Base-by-base conservation (phyloP, 2,113 vertebrate genomes). In the Tyrannus savana region DNA sequence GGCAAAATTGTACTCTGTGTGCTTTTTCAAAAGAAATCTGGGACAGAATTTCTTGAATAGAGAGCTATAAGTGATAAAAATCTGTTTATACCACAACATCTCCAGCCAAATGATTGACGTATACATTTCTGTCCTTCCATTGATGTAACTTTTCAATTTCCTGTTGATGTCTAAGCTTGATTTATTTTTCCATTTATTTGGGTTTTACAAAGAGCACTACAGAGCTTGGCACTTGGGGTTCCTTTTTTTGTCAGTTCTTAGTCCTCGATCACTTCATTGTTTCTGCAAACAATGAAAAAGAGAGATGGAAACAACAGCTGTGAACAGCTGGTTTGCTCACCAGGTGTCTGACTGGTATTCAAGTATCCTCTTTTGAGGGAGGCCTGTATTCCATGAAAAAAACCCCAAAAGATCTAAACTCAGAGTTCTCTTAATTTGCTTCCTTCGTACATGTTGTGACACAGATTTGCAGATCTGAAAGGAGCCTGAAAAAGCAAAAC, bases 171-270 rank as follows among this genome's bases (percentile, higher is more conserved):
- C 94, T 94, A 91, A 91, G 77, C 81, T 95, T 97, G 95, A 95
- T 97, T 97, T 97, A 95, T 97, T 97, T 96, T 95, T 95, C 95
- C 97, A 97, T 96, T 97, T 95, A 97, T 97, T 96, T 97, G 94
- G 60, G 91, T 96, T 95, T 96, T 77, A 97, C 83, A 96, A 92
- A 95, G 74, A 92, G 66, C 89, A 86, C 91, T 96, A 75, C 89
- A 95, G 88, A 96, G 95, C 90, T 97, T 95, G 97, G 86, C 94
- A 86, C 78, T 92, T 92, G 80, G 75, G 84, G 39, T 83, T 93
- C 81, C 83, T 52, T 79, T 74, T 95, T 96, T 84, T 94, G 69
- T 81, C 84, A 72, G 77, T 95, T 94, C 87, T 94, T 92, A 69
- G 95, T 91, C 49, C 91, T 97, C 75, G 50, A 97, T 96, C 85